Percentiles rank a stretch among this genome's conserved stretches.
phyloP scores from a whole-genome alignment of 2,113 vertebrate species.

The Dasyurus viverrinus region DNA sequence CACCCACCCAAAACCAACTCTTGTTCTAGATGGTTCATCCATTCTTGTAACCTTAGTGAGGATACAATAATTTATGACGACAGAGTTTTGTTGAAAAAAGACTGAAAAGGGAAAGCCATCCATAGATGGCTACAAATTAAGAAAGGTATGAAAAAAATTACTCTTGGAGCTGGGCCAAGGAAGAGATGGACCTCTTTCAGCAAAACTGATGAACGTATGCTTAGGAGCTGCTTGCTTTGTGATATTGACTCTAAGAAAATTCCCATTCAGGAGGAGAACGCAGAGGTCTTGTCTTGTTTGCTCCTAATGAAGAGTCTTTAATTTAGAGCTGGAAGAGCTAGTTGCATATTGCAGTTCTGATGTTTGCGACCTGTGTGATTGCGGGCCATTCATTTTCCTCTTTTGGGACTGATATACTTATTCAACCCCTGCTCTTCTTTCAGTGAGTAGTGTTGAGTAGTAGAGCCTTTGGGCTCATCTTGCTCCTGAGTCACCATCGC shows the following conservation, averaged over 20 bases:
- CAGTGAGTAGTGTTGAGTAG: slow-evolving; percentile 8
- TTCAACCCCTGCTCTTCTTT: slow-evolving; percentile 50
- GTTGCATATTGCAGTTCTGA: too few relatives aligned
- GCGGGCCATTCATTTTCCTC: too few relatives aligned
- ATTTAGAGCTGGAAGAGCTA: too few relatives aligned
- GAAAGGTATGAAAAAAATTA: too few relatives aligned
- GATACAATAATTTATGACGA: slow-evolving; percentile 47
- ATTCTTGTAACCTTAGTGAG: slow-evolving; percentile 35
- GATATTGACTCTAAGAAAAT: slow-evolving; percentile 66
- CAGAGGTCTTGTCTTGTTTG: too few relatives aligned
- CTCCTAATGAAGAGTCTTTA: too few relatives aligned
- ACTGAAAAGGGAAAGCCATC: slow-evolving; percentile 45
- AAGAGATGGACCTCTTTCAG: too few relatives aligned
- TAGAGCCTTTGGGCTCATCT: slow-evolving; percentile 25
- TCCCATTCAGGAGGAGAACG: not conserved
- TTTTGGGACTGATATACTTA: slow-evolving; percentile 27
- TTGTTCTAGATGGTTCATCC: too few relatives aligned
- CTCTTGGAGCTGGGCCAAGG: too few relatives aligned
- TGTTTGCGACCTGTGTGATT: too few relatives aligned
- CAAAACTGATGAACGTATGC: slow-evolving; percentile 1
- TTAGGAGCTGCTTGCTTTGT: slow-evolving; percentile 43
- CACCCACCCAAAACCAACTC: too few relatives aligned
- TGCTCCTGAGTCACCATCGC: slow-evolving; percentile 49
- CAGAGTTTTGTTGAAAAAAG: slow-evolving; percentile 51
- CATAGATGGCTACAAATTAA: slow-evolving; percentile 22